These are phyloP conservation scores for Polietes domitor DNA, from an alignment of 2,888 invertebrate genomes.

Conservation along the genomic window DNA sequence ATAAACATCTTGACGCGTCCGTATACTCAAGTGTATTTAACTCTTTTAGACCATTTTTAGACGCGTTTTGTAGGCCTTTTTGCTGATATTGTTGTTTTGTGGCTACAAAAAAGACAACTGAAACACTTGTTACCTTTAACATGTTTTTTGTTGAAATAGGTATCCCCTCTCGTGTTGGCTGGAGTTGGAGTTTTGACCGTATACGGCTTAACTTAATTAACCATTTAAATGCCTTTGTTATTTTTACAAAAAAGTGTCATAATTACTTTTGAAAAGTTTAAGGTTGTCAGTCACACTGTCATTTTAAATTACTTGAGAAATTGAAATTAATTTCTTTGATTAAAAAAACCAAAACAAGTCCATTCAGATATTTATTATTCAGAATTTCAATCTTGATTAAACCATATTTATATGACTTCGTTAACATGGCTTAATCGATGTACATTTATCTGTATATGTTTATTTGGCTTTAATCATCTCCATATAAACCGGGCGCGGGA, in stretches of 20 bases:
- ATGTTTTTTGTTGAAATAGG: constrained; percentile 25
- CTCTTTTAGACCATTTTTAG: constrained; percentile 55
- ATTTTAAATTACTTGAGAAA: constrained; percentile 44
- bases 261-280: constrained; percentile 60
- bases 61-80: constrained; percentile 49
- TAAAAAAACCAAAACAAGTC: constrained; percentile 13
- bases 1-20: constrained; percentile 52
- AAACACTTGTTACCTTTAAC: constrained; percentile 64
- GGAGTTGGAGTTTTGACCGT: constrained; percentile 52
- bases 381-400: constrained; percentile 31
- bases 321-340: constrained; percentile 15
- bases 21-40: constrained; percentile 62
- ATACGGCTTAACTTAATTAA: constrained; percentile 67
- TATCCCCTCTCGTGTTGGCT: constrained; percentile 39
- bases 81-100: constrained; percentile 23
- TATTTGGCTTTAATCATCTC: constrained; percentile 30
- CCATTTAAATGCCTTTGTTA: constrained; percentile 62
- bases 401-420: not conserved
- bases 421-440: constrained; percentile 9
- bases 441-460: no score
- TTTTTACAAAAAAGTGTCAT: constrained; percentile 56
- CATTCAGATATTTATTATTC: not conserved
- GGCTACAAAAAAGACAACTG: constrained; percentile 41
- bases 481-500: not conserved
- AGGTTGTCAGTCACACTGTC: constrained; percentile 41